These are phyloP conservation scores for Aurelia aurita DNA, from an alignment of 30 jellyfish, hydroid and myxozoan genomes.

Conservation along the genomic window DNA sequence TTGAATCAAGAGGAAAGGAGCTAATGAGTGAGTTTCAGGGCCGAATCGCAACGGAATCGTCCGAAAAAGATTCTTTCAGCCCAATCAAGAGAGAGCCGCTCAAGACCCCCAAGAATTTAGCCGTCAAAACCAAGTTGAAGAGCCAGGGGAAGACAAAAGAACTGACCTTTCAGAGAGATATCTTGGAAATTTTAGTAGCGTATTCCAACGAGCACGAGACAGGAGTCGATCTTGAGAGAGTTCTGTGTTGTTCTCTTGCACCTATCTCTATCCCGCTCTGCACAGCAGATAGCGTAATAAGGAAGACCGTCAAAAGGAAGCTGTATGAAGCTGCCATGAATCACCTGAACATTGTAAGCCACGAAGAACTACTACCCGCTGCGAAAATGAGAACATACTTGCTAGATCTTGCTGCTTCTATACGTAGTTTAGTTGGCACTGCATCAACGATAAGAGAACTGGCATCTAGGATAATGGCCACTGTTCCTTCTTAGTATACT, in stretches of 20 bases:
- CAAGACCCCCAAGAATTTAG: conserved; percentile 24
- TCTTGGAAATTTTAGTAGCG: neutral
- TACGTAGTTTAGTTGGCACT: too few relatives aligned
- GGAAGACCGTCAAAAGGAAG: conserved; percentile 32
- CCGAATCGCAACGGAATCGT: too few relatives aligned
- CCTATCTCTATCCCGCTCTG: conserved; percentile 38
- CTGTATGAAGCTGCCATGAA: conserved; percentile 32
- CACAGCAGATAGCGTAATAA: conserved; percentile 38
- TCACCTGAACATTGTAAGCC: conserved; percentile 32
- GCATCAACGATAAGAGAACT: too few relatives aligned
- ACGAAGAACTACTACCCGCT: neutral
- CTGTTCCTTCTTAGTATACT: too few relatives aligned
- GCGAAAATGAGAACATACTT: neutral
- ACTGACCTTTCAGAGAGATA: neutral
- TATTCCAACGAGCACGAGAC: conserved; percentile 1
- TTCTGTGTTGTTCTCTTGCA: conserved; percentile 28
- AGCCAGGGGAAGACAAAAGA: conserved; percentile 9
- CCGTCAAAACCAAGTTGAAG: conserved; percentile 28
- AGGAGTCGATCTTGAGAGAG: conserved; percentile 40
- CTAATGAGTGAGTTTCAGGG: too few relatives aligned
- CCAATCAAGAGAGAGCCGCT: conserved; percentile 34
- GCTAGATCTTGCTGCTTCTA: too few relatives aligned
- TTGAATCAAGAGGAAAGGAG: too few relatives aligned
- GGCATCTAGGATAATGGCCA: too few relatives aligned
- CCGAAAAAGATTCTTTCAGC: too few relatives aligned